Evolutionary conservation across 1,140 invertebrate species (phyloP).

Genomic region (Penaeus indicus): DNA sequence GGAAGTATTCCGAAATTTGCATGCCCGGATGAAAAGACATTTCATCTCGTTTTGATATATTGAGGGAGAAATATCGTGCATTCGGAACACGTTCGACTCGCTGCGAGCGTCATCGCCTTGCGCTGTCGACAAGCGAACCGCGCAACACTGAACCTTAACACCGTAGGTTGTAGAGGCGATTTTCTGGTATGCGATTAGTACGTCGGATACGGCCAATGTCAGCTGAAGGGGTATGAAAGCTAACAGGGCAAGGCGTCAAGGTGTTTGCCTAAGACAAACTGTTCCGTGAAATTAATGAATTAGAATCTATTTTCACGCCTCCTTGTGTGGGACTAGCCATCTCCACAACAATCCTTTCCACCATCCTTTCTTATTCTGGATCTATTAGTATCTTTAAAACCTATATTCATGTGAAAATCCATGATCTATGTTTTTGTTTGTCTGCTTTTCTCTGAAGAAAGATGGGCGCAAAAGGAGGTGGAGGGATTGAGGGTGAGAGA

Average conservation of each 20-base stretch:
- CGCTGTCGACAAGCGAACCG: neutral
- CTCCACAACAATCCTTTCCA: no score
- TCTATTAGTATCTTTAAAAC: no score
- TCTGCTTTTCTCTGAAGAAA: no score
- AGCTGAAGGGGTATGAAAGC: conserved; percentile 42
- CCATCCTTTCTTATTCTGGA: no score
- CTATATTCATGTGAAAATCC: no score
- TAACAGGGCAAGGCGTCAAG: conserved; percentile 51
- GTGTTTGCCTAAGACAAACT: conserved; percentile 56
- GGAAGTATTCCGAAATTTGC: conserved; percentile 24
- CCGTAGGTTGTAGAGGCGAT: neutral
- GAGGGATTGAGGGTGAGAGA: no score
- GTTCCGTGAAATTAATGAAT: conserved; percentile 56
- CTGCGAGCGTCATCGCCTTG: neutral
- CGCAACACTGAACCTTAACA: neutral
- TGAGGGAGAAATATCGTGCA: conserved; percentile 39
- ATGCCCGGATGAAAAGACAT: conserved; percentile 48
- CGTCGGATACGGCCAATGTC: neutral
- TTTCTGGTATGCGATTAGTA: neutral
- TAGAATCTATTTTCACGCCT: conserved; percentile 21
- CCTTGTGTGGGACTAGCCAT: no score
- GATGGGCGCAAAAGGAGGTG: no score
- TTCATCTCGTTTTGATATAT: conserved; percentile 59
- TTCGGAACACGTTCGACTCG: conserved; percentile 43
- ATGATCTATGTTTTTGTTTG: no score